Evolutionary conservation across 1,140 invertebrate species (phyloP), one percentile per base, ranked within the genome.

Genomic region (Himalopsyche phryganea): DNA sequence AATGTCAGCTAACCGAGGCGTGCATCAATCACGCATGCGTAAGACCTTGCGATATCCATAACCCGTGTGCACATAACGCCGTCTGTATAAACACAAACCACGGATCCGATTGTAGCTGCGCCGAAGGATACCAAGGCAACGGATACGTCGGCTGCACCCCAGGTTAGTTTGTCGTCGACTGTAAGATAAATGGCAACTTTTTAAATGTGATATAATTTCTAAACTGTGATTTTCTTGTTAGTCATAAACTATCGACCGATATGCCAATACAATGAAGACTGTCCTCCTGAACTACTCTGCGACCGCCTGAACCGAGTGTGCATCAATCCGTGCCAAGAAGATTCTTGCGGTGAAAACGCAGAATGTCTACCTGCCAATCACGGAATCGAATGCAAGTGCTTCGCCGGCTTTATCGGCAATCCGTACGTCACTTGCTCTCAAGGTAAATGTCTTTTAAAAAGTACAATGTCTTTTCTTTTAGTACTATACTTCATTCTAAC

Each of bases 261-360:
- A 33, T 95, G 93, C 67, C 89, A 93, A 68, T 92, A 91, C 69
- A 92, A 93, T 64, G 90, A 92, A 78, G 91, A 94, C 66, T 94
- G 91, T 72, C 88, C 90, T 53, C 85, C 88, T 1, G 81, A 88
- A 59, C 84, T 90, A 63, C 75, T 90, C 1, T 93, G 90, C 68
- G 90, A 92, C 74, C 80, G 89, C 49, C 74, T 91, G 10, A 92
- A 92, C 65, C 80, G 90, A 67, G 81, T 86, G 33, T 94, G 90
- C 68, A 86, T 90, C 41, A 92, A 88, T 76, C 90, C 91, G 18
- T 96, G 92, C 67, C 77, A 81, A 55, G 85, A 89, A 63, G 86
- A 89, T 65, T 86, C 85, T 38, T 96, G 92, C 66, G 92, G 91
- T 19, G 82, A 87, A 19, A 91, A 93, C 68, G 90, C 92, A 1